Conservation (phyloP, 2,113 vertebrate species). For the Merops nubicus region DNA sequence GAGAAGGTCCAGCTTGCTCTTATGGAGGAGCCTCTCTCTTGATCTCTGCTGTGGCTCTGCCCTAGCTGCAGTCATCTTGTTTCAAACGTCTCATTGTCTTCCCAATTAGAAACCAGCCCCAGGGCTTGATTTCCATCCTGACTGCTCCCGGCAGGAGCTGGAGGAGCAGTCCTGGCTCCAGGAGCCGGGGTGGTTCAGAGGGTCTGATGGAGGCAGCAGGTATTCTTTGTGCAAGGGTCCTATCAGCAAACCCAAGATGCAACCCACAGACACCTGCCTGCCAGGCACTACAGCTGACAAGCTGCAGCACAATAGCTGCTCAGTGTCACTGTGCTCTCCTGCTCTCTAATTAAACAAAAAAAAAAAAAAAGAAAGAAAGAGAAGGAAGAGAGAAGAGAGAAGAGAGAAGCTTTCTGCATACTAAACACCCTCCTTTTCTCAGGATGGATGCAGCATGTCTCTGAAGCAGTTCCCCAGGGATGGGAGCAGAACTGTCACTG, state of each 20-base stretch:
- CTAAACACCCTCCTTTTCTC: background rate
- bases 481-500: background rate
- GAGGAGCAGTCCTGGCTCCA: background rate
- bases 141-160: background rate
- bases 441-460: rapidly evolving
- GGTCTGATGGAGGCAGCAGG: background rate
- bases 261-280: background rate
- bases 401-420: background rate
- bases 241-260: background rate
- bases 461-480: background rate
- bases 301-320: background rate
- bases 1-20: background rate
- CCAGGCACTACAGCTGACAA: background rate
- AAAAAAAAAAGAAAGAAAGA: too few species aligned
- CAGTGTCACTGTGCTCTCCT: background rate
- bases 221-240: background rate
- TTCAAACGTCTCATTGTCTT: background rate
- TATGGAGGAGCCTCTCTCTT: slow-evolving; percentile 16
- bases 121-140: background rate
- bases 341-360: background rate
- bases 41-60: slow-evolving; percentile 43
- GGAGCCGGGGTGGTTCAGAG: background rate
- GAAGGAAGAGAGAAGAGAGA: rapidly evolving
- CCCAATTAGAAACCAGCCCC: slow-evolving; percentile 15
- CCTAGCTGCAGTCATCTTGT: slow-evolving; percentile 3